phyloP scores from a whole-genome alignment of 2,113 vertebrate genomes.

The Prunella fulvescens region DNA sequence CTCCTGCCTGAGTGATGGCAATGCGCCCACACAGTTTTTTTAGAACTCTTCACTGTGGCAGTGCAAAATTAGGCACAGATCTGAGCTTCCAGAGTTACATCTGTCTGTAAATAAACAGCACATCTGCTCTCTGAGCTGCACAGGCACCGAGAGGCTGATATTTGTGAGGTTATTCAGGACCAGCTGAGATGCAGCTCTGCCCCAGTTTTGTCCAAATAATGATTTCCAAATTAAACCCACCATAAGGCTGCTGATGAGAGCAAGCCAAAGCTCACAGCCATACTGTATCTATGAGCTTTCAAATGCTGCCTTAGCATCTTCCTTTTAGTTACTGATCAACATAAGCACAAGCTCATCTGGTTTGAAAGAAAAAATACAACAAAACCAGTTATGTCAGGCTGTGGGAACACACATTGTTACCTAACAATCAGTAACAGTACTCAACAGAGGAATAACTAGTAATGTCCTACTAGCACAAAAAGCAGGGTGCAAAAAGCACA shows the following conservation, averaged over 20 bases:
- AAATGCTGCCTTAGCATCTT: not conserved
- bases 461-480: not conserved
- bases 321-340: not conserved
- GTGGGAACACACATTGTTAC: not conserved
- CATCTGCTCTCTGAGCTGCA: not conserved
- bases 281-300: not conserved
- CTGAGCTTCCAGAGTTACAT: not conserved
- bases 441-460: not conserved
- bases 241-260: not conserved
- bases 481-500: not conserved
- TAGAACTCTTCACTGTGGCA: not conserved
- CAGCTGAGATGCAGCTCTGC: conserved; percentile 6
- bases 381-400: not conserved
- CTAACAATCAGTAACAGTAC: not conserved
- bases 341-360: not conserved
- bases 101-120: not conserved
- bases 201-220: conserved; percentile 1
- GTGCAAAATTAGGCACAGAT: not conserved
- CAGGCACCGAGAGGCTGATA: not conserved
- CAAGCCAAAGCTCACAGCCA: not conserved
- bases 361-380: not conserved
- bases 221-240: conserved; percentile 24
- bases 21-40: not conserved
- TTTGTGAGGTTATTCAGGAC: not conserved
- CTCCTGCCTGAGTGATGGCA: not conserved